Percentiles rank a stretch among this genome's conserved stretches.
Evolutionary conservation across 2,113 vertebrate species (phyloP).

Genomic region (Bos javanicus): DNA sequence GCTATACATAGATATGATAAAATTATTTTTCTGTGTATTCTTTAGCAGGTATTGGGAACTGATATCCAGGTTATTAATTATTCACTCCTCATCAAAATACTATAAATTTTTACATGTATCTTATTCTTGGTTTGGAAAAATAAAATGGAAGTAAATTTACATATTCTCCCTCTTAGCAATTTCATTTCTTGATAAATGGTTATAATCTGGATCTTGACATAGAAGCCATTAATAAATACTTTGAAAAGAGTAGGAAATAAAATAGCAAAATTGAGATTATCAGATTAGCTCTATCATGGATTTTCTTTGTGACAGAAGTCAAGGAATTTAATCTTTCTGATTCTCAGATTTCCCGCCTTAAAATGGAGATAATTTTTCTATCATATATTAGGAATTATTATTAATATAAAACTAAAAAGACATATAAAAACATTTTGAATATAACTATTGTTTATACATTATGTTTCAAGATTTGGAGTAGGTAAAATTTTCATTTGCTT

Average conservation of each 20-base stretch:
- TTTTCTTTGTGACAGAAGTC: background rate
- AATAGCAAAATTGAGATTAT: background rate
- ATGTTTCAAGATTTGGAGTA: background rate
- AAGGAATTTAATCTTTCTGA: background rate
- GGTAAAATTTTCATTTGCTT: background rate
- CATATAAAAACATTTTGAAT: background rate
- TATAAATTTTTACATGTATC: background rate
- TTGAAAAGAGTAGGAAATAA: background rate
- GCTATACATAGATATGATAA: background rate
- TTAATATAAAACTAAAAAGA: background rate
- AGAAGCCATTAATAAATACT: background rate
- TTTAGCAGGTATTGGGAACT: background rate
- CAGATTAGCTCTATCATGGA: background rate
- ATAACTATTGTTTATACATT: background rate
- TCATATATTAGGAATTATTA: background rate
- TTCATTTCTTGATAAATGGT: background rate
- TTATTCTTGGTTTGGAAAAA: constrained; percentile 4
- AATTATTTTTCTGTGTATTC: background rate
- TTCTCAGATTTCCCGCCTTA: background rate
- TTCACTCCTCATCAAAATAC: background rate
- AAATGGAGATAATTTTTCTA: background rate
- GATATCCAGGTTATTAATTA: background rate
- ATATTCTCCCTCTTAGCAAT: background rate
- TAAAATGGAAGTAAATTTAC: background rate
- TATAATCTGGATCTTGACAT: background rate